Evolutionary conservation across 2,797 vertebrate species (phyloP), one percentile per base, ranked within the genome.

Genomic region (Euthynnus affinis): DNA sequence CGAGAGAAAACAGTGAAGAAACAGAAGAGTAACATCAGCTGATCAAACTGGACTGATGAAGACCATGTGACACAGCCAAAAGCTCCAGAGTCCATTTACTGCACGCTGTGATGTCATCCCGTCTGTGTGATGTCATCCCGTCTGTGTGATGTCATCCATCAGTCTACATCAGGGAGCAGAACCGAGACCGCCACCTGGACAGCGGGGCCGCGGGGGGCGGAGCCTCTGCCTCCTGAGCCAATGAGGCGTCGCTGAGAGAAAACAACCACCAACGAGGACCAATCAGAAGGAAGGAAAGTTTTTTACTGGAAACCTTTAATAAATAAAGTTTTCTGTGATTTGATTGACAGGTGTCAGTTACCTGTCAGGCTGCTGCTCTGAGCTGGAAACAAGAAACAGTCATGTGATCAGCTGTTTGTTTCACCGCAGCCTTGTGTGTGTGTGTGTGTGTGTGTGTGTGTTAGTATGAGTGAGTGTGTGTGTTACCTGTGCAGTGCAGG

Each of bases 81-180:
- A 49, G 18, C 44, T 20, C 17, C 44, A 6, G 17, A 48, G 44
- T 48, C 44, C 44, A 48, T n/a, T n/a, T n/a, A n/a, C n/a, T n/a
- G n/a, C n/a, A n/a, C n/a, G n/a, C n/a, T n/a, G 44, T 17, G 14
- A 48, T 48, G 44, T 48, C 44, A 44, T 15, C 42, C 42, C 3
- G 13, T 44, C 42, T 5, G 42, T 44, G 37, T 37, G 37, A 37
- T n/a, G n/a, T n/a, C n/a, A n/a, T n/a, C n/a, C n/a, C n/a, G n/a
- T n/a, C n/a, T n/a, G n/a, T n/a, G n/a, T n/a, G n/a, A n/a, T n/a
- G n/a, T n/a, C n/a, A n/a, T n/a, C n/a, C n/a, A n/a, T n/a, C n/a
- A 44, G 37, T 42, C 23, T 89, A 95, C 93, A 95, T 95, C 75
- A 94, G 66, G 0, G 76, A 72, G 71, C 94, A 95, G 73, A 95